Conservation (phyloP, 2,113 vertebrate genomes). For the Ursus arctos region DNA sequence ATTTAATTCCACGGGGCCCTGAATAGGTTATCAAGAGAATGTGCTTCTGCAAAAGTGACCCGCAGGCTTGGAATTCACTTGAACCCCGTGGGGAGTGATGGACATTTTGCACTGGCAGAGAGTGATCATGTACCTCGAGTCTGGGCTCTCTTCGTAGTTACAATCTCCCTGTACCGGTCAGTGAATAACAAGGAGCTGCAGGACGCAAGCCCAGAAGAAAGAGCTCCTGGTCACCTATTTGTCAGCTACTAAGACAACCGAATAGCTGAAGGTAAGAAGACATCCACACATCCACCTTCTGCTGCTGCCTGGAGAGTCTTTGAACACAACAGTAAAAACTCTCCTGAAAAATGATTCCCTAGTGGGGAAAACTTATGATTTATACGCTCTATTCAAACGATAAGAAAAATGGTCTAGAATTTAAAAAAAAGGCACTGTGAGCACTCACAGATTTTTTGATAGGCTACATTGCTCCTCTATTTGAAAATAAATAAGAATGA, state of each 20-base stretch:
- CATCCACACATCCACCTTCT: neutral
- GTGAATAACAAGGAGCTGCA: neutral
- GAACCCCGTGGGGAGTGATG: neutral
- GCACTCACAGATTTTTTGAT: neutral
- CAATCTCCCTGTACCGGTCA: neutral
- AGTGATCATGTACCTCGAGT: no score
- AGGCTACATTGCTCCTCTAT: neutral
- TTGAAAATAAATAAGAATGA: slow-evolving; percentile 46
- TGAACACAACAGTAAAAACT: slow-evolving; percentile 63
- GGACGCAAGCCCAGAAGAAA: neutral
- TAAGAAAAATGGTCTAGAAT: slow-evolving; percentile 40
- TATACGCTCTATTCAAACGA: slow-evolving; percentile 56
- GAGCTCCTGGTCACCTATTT: neutral
- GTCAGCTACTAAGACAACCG: slow-evolving; percentile 41
- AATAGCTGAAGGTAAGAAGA: slow-evolving; percentile 49
- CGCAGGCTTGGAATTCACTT: neutral
- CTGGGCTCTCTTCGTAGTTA: neutral
- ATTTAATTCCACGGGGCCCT: neutral
- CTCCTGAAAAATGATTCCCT: slow-evolving; percentile 56
- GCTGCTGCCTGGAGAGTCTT: slow-evolving; percentile 26
- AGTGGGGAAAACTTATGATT: slow-evolving; percentile 49
- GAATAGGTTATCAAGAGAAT: neutral
- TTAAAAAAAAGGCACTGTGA: neutral
- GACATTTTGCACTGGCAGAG: neutral
- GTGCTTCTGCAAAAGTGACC: slow-evolving; percentile 6